These are phyloP conservation scores for Machimus atricapillus DNA, from an alignment of 2,888 invertebrate species.

Conservation along the genomic window DNA sequence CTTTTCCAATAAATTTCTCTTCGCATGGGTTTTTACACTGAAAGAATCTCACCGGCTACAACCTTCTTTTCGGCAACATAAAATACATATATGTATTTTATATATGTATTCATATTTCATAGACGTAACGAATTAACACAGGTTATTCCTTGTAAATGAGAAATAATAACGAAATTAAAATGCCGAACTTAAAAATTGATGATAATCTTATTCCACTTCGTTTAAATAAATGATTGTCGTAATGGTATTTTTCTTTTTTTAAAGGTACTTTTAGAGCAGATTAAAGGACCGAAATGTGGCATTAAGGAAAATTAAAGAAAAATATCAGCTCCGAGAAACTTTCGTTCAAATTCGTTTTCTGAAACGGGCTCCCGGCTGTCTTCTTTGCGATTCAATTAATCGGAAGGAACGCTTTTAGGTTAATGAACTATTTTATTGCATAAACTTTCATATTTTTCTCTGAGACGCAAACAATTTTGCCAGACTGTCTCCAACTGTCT, in stretches of 20 bases:
- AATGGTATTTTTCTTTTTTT: background rate
- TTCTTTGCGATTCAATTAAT: background rate
- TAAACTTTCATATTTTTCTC: background rate
- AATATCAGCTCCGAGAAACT: background rate
- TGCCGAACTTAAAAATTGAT: background rate
- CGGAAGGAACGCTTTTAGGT: background rate
- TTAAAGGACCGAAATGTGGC: background rate
- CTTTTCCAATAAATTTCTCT: background rate
- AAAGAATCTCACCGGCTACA: background rate
- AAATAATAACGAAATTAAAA: background rate
- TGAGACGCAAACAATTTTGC: background rate
- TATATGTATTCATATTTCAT: background rate
- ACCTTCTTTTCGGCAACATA: background rate
- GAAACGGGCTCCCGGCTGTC: background rate
- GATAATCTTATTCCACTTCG: background rate
- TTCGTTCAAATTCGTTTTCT: background rate
- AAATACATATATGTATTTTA: background rate
- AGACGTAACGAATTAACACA: background rate
- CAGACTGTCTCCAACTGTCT: background rate
- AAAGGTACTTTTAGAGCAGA: background rate
- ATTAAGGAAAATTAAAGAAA: background rate
- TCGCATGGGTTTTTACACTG: background rate
- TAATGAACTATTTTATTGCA: background rate
- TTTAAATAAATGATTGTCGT: background rate
- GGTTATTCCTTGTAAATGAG: background rate